Evolutionary conservation across 1,140 invertebrate species (phyloP).

Genomic region (Galleria mellonella): DNA sequence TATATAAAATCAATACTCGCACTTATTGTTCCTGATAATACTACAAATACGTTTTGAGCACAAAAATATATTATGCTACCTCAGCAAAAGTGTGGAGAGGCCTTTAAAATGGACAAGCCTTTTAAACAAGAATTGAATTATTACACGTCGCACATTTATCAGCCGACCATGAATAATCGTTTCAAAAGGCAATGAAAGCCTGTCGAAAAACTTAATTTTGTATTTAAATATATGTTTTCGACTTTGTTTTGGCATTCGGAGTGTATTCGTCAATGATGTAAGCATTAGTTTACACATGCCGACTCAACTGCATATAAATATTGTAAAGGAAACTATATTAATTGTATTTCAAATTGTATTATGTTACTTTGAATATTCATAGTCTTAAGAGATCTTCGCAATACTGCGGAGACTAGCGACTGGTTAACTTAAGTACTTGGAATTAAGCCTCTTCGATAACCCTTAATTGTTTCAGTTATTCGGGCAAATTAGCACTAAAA

Average conservation of each 20-base stretch:
- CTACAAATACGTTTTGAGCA: conserved; percentile 23
- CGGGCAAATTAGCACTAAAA: conserved; percentile 2
- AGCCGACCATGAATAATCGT: conserved; percentile 55
- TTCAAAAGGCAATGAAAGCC: conserved; percentile 50
- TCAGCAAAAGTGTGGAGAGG: conserved; percentile 20
- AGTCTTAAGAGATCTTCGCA: conserved; percentile 9
- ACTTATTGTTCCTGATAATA: conserved; percentile 5
- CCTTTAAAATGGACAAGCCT: conserved; percentile 31
- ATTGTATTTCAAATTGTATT: too few relatives aligned
- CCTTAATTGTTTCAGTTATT: conserved; percentile 2
- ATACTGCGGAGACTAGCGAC: conserved; percentile 13
- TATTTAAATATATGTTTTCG: conserved; percentile 60
- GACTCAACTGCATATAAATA: too few relatives aligned
- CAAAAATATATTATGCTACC: conserved; percentile 27
- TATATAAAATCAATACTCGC: conserved; percentile 4
- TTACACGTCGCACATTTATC: conserved; percentile 63
- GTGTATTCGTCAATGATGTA: conserved; percentile 22
- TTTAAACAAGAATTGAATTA: conserved; percentile 62
- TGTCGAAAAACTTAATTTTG: conserved; percentile 64
- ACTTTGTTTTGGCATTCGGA: conserved; percentile 23
- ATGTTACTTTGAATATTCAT: not conserved
- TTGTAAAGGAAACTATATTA: conserved; percentile 11
- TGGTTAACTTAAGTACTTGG: conserved; percentile 21
- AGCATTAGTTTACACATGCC: conserved; percentile 23
- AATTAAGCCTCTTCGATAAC: conserved; percentile 7